These are phyloP conservation scores for Coptotermes formosanus DNA, from an alignment of 1,140 invertebrate species.

Conservation along the genomic window DNA sequence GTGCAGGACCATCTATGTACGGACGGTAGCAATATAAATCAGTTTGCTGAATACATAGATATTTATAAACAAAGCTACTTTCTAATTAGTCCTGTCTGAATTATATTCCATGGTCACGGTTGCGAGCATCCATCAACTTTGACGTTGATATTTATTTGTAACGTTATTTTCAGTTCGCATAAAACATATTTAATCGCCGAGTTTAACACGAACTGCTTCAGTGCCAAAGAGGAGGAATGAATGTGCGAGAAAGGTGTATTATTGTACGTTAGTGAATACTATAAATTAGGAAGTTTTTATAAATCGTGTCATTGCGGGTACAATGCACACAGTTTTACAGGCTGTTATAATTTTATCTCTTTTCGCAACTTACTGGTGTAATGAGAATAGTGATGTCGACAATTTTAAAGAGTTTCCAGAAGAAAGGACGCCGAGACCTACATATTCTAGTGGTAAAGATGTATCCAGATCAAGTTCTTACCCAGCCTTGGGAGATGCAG, in stretches of 20 bases:
- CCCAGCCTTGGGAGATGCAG: not conserved
- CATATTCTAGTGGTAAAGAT: slow-evolving; percentile 23
- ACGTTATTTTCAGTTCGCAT: not conserved
- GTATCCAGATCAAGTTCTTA: slow-evolving; percentile 7
- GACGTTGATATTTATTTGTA: slow-evolving; percentile 28
- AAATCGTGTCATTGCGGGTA: not conserved
- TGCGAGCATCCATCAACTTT: slow-evolving; percentile 30
- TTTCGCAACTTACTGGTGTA: slow-evolving; percentile 24
- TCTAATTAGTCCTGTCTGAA: slow-evolving; percentile 25
- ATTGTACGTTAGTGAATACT: not conserved
- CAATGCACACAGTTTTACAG: slow-evolving; percentile 26
- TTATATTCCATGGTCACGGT: slow-evolving; percentile 27
- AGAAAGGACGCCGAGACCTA: not conserved
- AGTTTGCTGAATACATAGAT: not conserved
- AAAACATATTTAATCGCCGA: not conserved
- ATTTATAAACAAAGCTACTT: slow-evolving; percentile 11
- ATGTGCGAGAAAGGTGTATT: not conserved
- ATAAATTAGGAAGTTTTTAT: not conserved
- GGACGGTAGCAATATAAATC: not conserved
- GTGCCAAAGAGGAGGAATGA: slow-evolving; percentile 13
- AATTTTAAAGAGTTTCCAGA: slow-evolving; percentile 21
- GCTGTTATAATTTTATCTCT: slow-evolving; percentile 30
- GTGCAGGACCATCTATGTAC: not conserved
- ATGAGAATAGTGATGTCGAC: slow-evolving; percentile 26
- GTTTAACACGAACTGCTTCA: not conserved